These are phyloP conservation scores for Phocoena phocoena DNA, from an alignment of 2,113 vertebrate species.

Conservation along the genomic window DNA sequence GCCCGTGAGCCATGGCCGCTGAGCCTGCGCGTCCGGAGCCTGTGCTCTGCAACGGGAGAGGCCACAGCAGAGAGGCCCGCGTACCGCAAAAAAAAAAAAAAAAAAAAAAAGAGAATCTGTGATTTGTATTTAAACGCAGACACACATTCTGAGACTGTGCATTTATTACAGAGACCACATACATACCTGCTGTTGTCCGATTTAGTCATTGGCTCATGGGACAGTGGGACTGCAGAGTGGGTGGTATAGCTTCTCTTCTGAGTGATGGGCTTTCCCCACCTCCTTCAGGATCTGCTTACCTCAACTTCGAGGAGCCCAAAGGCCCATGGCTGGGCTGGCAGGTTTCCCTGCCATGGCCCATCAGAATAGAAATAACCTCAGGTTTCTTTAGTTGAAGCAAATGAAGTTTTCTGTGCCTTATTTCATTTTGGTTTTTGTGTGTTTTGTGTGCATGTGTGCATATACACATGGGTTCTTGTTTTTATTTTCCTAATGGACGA, in stretches of 20 bases:
- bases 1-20: too few species aligned
- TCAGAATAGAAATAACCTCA: slow-evolving; percentile 56
- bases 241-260: neutral
- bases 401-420: slow-evolving; percentile 88
- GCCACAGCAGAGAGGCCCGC: too few species aligned
- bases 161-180: neutral
- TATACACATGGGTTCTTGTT: slow-evolving; percentile 79
- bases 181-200: neutral
- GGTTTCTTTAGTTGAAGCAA: slow-evolving; percentile 63
- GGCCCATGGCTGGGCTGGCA: neutral
- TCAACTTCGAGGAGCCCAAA: too few species aligned
- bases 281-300: neutral
- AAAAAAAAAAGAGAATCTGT: neutral
- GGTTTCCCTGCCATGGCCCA: neutral
- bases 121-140: neutral
- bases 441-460: neutral
- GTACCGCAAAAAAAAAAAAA: too few species aligned
- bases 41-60: too few species aligned
- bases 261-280: neutral
- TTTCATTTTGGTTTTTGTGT: slow-evolving; percentile 65
- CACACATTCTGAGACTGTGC: neutral
- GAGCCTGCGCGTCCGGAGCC: too few species aligned
- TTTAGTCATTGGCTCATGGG: neutral
- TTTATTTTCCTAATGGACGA: slow-evolving; percentile 85
- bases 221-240: neutral